phyloP scores from a whole-genome alignment of 2,797 vertebrate species.

The Pseudocheirus occidentalis region DNA sequence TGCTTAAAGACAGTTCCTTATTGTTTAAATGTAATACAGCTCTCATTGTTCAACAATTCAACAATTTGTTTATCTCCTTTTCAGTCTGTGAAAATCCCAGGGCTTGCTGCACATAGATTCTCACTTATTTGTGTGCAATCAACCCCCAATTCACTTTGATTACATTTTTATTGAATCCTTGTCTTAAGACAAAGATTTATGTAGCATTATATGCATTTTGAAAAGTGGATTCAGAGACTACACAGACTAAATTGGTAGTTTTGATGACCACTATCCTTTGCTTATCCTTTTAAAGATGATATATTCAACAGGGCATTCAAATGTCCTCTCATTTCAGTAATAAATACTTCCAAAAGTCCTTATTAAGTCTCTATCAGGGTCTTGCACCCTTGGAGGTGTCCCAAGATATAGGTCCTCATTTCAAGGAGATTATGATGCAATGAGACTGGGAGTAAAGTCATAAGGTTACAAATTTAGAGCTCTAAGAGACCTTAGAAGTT shows the following conservation, averaged over 20 bases:
- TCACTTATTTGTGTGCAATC: constrained; percentile 74
- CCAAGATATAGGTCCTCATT: background rate
- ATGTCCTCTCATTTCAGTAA: background rate
- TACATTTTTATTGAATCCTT: constrained; percentile 59
- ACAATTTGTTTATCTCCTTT: constrained; percentile 81
- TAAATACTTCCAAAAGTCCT: background rate
- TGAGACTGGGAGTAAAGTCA: background rate
- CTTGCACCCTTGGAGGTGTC: background rate
- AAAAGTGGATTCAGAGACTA: constrained; percentile 30
- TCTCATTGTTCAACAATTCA: constrained; percentile 81
- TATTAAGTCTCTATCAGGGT: background rate
- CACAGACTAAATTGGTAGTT: constrained; percentile 36
- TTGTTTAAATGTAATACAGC: constrained; percentile 82
- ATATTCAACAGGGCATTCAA: background rate
- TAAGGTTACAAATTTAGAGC: background rate
- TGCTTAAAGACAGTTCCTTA: constrained; percentile 78
- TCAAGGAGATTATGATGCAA: background rate
- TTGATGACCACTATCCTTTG: background rate
- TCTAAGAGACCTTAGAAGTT: background rate
- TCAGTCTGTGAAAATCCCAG: constrained; percentile 58
- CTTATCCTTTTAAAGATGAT: constrained; percentile 44
- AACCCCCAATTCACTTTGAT: constrained; percentile 56
- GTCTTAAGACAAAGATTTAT: constrained; percentile 52
- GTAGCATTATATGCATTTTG: constrained; percentile 43
- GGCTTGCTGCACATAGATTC: constrained; percentile 64